Evolutionary conservation across 2,888 invertebrate species (phyloP).

Genomic region (Craniophora ligustri): DNA sequence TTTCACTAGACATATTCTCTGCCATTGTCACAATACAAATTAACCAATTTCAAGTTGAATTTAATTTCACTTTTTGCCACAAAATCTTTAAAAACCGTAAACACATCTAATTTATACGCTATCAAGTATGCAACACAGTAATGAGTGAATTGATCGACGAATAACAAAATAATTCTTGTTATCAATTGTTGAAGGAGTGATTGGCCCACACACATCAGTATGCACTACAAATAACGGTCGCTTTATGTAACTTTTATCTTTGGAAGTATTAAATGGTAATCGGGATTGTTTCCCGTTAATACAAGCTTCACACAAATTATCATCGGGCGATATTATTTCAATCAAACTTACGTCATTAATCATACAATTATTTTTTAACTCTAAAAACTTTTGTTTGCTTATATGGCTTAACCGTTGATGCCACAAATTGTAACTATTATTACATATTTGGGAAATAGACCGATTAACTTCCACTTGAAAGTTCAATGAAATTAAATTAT

Average conservation of each 20-base stretch:
- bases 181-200: background rate
- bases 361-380: background rate
- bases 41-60: conserved; percentile 58
- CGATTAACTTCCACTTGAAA: background rate
- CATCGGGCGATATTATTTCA: background rate
- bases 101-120: background rate
- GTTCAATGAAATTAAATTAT: background rate
- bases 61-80: conserved; percentile 22
- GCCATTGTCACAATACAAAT: conserved; percentile 62
- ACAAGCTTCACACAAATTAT: conserved; percentile 1
- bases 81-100: conserved; percentile 8
- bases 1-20: conserved; percentile 60
- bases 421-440: conserved; percentile 1
- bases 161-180: background rate
- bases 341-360: background rate
- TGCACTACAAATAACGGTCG: background rate
- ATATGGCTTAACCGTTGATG: background rate
- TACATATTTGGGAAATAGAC: background rate
- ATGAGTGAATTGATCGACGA: background rate
- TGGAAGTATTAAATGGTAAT: background rate
- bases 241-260: background rate
- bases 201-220: background rate
- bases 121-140: conserved; percentile 1
- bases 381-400: background rate
- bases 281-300: background rate